phyloP scores from a whole-genome alignment of 64 coral and sea anemone genomes.

The Cladopsammia gracilis region DNA sequence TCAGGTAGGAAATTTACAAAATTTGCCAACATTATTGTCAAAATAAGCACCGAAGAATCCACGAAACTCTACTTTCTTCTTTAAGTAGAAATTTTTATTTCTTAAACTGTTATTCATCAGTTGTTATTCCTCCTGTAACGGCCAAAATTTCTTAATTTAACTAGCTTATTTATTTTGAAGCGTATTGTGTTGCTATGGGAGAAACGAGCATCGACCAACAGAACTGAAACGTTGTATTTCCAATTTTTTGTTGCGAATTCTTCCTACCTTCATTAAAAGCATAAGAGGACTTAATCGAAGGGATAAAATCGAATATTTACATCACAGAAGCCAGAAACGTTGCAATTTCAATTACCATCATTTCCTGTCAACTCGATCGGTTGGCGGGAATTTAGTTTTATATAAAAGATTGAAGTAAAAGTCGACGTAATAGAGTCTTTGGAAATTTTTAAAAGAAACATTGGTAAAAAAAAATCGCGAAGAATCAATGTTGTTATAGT shows the following conservation, averaged over 20 bases:
- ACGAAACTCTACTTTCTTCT: background rate
- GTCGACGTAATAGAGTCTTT: too few relatives aligned
- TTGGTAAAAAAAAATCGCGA: too few relatives aligned
- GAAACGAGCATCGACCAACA: background rate
- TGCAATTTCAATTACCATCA: too few relatives aligned
- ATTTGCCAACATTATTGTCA: background rate
- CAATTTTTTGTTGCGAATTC: background rate
- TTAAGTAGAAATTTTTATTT: background rate
- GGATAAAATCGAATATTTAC: background rate
- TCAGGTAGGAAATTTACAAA: constrained; percentile 49
- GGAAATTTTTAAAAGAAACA: too few relatives aligned
- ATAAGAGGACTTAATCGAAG: background rate
- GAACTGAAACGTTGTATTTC: background rate
- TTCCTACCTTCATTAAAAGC: background rate
- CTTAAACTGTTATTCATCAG: background rate
- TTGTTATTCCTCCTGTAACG: background rate
- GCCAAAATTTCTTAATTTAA: too few relatives aligned
- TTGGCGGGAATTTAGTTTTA: too few relatives aligned
- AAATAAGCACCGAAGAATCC: background rate
- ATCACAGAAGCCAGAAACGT: too few relatives aligned
- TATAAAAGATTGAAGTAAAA: too few relatives aligned
- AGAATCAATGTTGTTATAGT: too few relatives aligned
- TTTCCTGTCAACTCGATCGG: too few relatives aligned
- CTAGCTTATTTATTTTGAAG: constrained; percentile 12
- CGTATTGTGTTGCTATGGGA: constrained; percentile 7